These are phyloP conservation scores for Miniopterus natalensis DNA, from an alignment of 2,113 vertebrate species.

Conservation along the genomic window DNA sequence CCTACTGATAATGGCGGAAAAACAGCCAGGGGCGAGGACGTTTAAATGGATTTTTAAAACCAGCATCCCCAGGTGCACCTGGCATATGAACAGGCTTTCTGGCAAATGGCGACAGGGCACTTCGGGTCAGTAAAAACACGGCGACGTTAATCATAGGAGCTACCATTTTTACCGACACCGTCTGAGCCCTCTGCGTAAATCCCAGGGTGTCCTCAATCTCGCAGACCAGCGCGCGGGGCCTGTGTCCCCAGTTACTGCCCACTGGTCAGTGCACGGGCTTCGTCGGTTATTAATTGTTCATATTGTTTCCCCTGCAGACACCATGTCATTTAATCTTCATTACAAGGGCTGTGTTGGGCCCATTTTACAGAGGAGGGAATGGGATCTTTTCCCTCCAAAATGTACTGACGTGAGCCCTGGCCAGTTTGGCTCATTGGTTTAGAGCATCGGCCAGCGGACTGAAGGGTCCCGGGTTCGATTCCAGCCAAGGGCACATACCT, in stretches of 20 bases:
- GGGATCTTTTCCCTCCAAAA: background rate
- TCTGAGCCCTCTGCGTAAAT: rapidly evolving
- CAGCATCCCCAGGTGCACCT: background rate
- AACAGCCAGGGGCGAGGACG: constrained; percentile 44
- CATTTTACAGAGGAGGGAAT: background rate
- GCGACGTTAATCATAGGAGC: rapidly evolving
- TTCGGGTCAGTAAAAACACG: background rate
- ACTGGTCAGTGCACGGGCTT: background rate
- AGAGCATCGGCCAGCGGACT: too few species aligned
- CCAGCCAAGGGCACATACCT: too few species aligned
- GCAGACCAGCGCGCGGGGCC: background rate
- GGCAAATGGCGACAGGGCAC: background rate
- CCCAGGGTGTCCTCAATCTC: background rate
- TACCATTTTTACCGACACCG: rapidly evolving
- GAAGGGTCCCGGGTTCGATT: too few species aligned
- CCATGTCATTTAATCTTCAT: background rate
- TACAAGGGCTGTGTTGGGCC: rapidly evolving
- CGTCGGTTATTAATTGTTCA: too few species aligned
- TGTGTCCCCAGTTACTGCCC: background rate
- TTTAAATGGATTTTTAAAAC: background rate
- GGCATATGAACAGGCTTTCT: background rate
- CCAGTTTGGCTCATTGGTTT: too few species aligned
- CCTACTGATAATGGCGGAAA: background rate
- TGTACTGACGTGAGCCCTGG: too few species aligned
- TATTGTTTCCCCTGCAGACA: too few species aligned